Evolutionary conservation across 2,888 invertebrate species (phyloP).

Genomic region (Phalera bucephala): DNA sequence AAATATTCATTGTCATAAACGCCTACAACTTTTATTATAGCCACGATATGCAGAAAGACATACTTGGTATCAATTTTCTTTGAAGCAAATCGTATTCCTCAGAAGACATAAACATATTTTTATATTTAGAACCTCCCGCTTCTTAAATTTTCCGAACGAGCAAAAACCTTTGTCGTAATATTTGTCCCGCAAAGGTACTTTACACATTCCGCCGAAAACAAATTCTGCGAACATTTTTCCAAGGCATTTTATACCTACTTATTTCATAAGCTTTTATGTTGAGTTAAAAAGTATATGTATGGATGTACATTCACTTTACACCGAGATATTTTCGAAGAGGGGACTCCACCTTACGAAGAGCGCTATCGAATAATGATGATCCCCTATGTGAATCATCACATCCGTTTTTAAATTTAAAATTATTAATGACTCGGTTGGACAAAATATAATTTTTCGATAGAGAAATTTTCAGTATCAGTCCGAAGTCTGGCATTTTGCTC

Average conservation of each 20-base stretch:
- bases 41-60: constrained; percentile 16
- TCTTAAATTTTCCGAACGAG: constrained; percentile 7
- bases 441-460: no score
- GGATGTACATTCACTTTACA: constrained; percentile 15
- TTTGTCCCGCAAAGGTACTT: constrained; percentile 26
- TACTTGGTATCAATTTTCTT: constrained; percentile 6
- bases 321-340: no score
- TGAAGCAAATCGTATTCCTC: constrained; percentile 19
- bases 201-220: constrained; percentile 23
- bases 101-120: constrained; percentile 9
- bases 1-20: constrained; percentile 8
- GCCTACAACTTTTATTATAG: constrained; percentile 20
- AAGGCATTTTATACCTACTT: constrained; percentile 28
- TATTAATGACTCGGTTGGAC: no score
- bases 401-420: no score
- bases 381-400: no score
- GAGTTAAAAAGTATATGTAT: no score
- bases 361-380: no score
- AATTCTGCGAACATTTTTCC: constrained; percentile 33
- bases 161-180: constrained; percentile 17
- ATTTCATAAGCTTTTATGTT: no score
- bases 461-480: no score
- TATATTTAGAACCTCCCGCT: constrained; percentile 10
- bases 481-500: no score
- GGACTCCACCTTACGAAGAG: no score